Evolutionary conservation across 2,797 vertebrate genomes (phyloP).

Genomic region (Enteromius viviparus): DNA sequence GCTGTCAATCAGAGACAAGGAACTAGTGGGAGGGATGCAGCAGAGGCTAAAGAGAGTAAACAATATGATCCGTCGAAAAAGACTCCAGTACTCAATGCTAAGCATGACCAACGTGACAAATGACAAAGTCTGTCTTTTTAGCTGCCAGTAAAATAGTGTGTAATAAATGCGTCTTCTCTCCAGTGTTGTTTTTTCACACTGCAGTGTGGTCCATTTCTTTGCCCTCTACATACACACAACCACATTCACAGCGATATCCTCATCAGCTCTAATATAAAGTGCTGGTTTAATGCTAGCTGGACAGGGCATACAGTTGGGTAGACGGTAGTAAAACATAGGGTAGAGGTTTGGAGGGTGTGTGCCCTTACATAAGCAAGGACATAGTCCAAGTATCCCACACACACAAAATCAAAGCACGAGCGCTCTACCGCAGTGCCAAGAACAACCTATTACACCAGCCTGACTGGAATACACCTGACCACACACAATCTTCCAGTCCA

Average conservation of each 20-base stretch:
- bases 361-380: conserved; percentile 36
- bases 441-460: conserved; percentile 49
- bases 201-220: conserved; percentile 6
- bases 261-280: neutral
- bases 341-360: conserved; percentile 26
- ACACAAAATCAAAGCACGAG: conserved; percentile 43
- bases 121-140: neutral
- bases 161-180: neutral
- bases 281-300: conserved; percentile 5
- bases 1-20: conserved; percentile 7
- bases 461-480: conserved; percentile 26
- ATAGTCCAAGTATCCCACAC: conserved; percentile 27
- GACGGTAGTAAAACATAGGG: conserved; percentile 33
- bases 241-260: neutral
- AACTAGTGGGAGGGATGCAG: neutral
- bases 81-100: neutral
- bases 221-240: neutral
- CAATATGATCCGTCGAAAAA: conserved; percentile 5
- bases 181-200: neutral
- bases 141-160: neutral
- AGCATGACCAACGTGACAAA: conserved; percentile 6
- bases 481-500: conserved; percentile 14
- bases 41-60: neutral
- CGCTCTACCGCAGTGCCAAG: conserved; percentile 33
- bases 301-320: conserved; percentile 11